Percentiles rank a stretch among this genome's conserved stretches.
Evolutionary conservation across 2,113 vertebrate genomes (phyloP).

Genomic region (Neogale vison): DNA sequence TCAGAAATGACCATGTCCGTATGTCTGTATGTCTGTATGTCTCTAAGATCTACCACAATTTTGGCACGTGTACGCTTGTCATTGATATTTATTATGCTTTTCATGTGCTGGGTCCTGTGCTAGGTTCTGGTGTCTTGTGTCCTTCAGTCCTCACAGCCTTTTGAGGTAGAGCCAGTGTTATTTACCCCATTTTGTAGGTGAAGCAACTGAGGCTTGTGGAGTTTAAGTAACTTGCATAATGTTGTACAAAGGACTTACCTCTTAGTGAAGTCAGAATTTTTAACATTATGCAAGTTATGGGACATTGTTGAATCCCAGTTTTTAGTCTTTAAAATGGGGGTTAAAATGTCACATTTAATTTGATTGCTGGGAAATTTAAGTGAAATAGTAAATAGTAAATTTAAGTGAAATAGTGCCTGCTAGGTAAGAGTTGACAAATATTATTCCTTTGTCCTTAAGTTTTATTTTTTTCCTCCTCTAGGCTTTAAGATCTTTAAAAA

Average conservation of each 20-base stretch:
- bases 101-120: neutral
- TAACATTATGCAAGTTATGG: neutral
- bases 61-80: neutral
- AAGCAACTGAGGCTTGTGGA: neutral
- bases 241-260: neutral
- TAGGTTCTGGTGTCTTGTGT: neutral
- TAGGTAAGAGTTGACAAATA: neutral
- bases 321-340: neutral
- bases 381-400: neutral
- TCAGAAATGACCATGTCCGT: neutral
- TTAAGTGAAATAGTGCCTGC: constrained; percentile 24
- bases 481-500: constrained; percentile 11
- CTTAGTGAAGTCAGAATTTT: neutral
- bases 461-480: neutral
- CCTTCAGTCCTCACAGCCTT: neutral
- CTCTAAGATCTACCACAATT: neutral
- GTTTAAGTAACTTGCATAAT: neutral
- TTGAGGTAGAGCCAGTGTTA: neutral
- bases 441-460: neutral
- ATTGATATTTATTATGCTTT: neutral
- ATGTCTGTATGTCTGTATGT: neutral
- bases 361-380: neutral
- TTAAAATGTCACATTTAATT: neutral
- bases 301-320: neutral
- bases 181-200: neutral